Percentiles rank a stretch among this genome's conserved stretches.
phyloP scores from a whole-genome alignment of 2,797 vertebrate genomes.

The Merluccius polli region DNA sequence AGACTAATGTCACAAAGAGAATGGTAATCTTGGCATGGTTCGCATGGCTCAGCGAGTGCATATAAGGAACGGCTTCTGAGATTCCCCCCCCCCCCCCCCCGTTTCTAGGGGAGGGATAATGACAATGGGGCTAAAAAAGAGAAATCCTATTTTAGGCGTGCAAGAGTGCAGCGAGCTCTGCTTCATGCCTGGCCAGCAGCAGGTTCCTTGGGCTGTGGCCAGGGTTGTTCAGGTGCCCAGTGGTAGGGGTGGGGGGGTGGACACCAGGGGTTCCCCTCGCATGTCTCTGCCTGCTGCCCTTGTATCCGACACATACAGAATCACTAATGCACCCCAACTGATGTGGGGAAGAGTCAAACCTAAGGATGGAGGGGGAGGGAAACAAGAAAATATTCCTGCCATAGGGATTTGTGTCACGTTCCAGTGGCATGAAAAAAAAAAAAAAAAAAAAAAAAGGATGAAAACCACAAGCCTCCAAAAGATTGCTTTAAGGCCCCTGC shows the following conservation, averaged over 20 bases:
- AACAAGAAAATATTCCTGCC: slow-evolving; percentile 34
- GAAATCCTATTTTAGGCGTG: no score
- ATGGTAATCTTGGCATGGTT: background rate
- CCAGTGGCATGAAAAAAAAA: slow-evolving; percentile 39
- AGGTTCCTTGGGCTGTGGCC: no score
- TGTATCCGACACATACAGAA: slow-evolving; percentile 21
- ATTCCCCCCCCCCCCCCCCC: background rate
- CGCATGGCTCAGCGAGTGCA: background rate
- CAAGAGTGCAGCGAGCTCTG: no score
- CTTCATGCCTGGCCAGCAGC: no score
- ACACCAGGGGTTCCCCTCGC: no score
- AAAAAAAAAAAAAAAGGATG: background rate
- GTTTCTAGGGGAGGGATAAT: background rate
- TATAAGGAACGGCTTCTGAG: background rate
- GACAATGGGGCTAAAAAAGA: background rate
- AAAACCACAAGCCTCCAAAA: slow-evolving; percentile 46
- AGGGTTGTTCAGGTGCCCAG: no score
- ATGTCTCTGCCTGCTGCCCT: background rate
- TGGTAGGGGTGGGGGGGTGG: no score
- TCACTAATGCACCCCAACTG: slow-evolving; percentile 28
- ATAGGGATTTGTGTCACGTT: slow-evolving; percentile 62
- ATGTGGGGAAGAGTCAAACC: slow-evolving; percentile 29
- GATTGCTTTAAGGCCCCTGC: slow-evolving; percentile 39
- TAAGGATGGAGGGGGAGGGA: slow-evolving; percentile 16
- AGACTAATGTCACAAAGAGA: background rate